Conservation (phyloP, 2,888 invertebrate genomes). For the Thera britannica region DNA sequence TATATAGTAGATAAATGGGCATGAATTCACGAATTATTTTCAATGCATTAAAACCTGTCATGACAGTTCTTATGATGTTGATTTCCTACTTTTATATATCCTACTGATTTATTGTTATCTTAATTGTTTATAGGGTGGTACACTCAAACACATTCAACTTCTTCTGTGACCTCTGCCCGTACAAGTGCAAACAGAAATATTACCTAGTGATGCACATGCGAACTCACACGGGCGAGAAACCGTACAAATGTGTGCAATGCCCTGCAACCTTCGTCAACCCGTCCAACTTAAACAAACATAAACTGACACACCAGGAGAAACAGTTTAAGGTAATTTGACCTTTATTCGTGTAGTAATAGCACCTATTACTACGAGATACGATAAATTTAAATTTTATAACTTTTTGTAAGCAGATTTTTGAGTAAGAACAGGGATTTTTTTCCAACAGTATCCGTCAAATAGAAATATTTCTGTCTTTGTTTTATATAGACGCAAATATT, state of each 20-base stretch:
- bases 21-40: too few relatives aligned
- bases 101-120: background rate
- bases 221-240: conserved; percentile 80
- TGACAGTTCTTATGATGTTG: background rate
- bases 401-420: too few relatives aligned
- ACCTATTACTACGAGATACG: background rate
- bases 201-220: conserved; percentile 85
- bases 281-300: conserved; percentile 87
- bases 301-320: conserved; percentile 83
- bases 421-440: too few relatives aligned
- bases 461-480: too few relatives aligned
- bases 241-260: conserved; percentile 80
- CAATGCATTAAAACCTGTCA: background rate
- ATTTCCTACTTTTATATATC: background rate
- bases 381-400: too few relatives aligned
- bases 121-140: conserved; percentile 61
- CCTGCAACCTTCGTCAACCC: conserved; percentile 86
- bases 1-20: too few relatives aligned
- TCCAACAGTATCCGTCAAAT: too few relatives aligned
- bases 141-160: conserved; percentile 80
- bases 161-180: conserved; percentile 80
- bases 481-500: too few relatives aligned
- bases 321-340: conserved; percentile 68
- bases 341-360: background rate
- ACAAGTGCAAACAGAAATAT: conserved; percentile 80